Conservation (phyloP, 1,140 invertebrate genomes). For the Cataglyphis hispanica region DNA sequence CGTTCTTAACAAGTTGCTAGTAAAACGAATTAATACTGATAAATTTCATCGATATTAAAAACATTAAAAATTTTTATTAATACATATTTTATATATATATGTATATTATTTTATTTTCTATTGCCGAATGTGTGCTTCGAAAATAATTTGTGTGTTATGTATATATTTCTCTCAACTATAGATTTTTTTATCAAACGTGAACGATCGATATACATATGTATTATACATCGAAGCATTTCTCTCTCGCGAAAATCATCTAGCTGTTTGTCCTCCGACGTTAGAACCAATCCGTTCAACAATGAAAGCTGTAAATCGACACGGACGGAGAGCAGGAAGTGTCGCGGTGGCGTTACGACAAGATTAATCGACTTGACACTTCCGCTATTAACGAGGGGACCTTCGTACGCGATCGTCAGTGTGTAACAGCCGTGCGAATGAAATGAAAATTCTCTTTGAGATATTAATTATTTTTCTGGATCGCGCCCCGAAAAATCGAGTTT, state of each 20-base stretch:
- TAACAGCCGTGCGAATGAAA: conserved; percentile 63
- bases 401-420: conserved; percentile 38
- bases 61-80: background rate
- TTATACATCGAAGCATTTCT: conserved; percentile 17
- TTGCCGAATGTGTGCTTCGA: background rate
- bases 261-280: conserved; percentile 44
- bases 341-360: conserved; percentile 51
- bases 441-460: conserved; percentile 41
- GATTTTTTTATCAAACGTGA: conserved; percentile 15
- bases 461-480: conserved; percentile 49
- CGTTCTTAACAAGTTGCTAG: background rate
- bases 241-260: conserved; percentile 17
- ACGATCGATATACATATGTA: background rate
- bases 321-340: conserved; percentile 48
- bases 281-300: conserved; percentile 55
- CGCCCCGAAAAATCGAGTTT: conserved; percentile 12
- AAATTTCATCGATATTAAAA: background rate
- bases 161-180: background rate
- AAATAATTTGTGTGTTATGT: conserved; percentile 13
- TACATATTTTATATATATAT: background rate
- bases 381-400: conserved; percentile 63
- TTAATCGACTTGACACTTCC: conserved; percentile 64
- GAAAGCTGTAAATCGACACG: conserved; percentile 56
- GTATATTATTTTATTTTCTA: background rate
- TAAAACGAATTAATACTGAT: background rate